phyloP scores from a whole-genome alignment of 2,888 invertebrate genomes.

The Gortyna flavago region DNA sequence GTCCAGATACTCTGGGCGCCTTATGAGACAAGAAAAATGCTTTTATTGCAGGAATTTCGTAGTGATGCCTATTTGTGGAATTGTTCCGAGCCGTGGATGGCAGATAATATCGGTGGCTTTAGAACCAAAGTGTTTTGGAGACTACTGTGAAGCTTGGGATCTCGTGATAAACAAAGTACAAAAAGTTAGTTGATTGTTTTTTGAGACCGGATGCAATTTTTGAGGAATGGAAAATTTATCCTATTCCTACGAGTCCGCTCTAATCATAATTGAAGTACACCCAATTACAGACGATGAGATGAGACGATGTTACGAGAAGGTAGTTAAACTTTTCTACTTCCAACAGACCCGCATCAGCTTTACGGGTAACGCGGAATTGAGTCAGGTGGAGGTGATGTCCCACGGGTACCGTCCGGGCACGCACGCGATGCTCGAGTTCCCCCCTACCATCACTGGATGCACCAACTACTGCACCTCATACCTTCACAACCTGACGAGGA shows the following conservation, averaged over 20 bases:
- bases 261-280: neutral
- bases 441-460: conserved; percentile 85
- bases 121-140: conserved; percentile 82
- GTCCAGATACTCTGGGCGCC: neutral
- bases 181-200: conserved; percentile 73
- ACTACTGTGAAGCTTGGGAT: conserved; percentile 86
- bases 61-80: conserved; percentile 85
- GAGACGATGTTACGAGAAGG: neutral
- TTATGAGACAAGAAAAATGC: neutral
- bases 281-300: neutral
- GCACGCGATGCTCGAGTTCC: conserved; percentile 85
- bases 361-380: conserved; percentile 83
- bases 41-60: conserved; percentile 79
- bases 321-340: neutral
- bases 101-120: conserved; percentile 86
- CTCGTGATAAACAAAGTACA: conserved; percentile 81
- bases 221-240: neutral
- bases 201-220: neutral
- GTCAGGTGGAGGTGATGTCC: conserved; percentile 84
- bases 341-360: conserved; percentile 79
- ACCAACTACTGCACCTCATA: conserved; percentile 84
- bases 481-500: conserved; percentile 85
- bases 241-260: neutral
- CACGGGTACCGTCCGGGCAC: conserved; percentile 82
- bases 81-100: conserved; percentile 84